Evolutionary conservation across 2,797 vertebrate genomes (phyloP), one percentile per base, ranked within the genome.

Genomic region (Aplochiton taeniatus): DNA sequence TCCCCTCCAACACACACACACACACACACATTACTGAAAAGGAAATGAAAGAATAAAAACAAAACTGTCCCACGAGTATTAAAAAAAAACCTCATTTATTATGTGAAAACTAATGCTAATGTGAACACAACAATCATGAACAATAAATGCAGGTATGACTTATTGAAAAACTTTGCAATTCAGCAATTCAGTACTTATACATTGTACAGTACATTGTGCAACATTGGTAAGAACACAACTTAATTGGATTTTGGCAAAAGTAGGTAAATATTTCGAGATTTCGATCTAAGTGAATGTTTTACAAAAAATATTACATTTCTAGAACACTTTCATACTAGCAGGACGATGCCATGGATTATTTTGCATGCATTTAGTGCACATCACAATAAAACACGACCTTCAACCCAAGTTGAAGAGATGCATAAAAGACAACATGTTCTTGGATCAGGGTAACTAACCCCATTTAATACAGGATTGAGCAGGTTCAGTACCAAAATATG

Each of bases 181-280:
- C n/a, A n/a, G n/a, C n/a, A 20, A 11, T 2, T 19, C 0, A 14
- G 7, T 31, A 56, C 42, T 14, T n/a, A n/a, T 50, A 50, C 48
- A 12, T 2, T 55, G 11, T 1, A 9, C 41, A 8, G 20, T 1
- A 56, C 16, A 31, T 41, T 55, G 11, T 31, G 5, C 17, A 48
- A 59, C 54, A 55, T 20, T 55, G 31, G 31, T 12, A 43, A 59
- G 46, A 45, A 18, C 1, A 9, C 16, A 53, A 52, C 51, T 16
- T 54, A 11, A 14, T 19, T 56, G 54, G 8, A n/a, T 61, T 61
- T 61, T 61, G 59, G 59, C 59, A 61, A 45, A 49, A n/a, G 18
- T 61, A 48, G 14, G 19, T 48, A 60, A 49, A n/a, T 13, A 19
- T 13, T 19, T 54, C 13, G 53, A 48, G 55, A 8, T 13, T 13